Base-by-base conservation (phyloP, 2,797 vertebrate species). In the Nothura maculosa region DNA sequence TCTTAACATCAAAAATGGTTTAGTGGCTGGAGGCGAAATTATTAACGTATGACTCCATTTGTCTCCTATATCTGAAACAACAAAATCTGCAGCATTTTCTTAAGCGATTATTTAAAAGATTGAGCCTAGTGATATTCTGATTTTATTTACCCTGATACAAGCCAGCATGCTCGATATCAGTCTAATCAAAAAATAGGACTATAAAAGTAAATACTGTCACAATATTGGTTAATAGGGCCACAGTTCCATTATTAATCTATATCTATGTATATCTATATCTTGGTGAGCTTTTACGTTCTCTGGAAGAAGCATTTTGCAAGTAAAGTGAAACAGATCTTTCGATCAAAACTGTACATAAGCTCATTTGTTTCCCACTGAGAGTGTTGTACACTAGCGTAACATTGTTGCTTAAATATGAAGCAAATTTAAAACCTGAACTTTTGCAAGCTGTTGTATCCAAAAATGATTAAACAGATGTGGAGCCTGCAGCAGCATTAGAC, bases 381-480 rank as follows among this genome's bases (percentile, higher is more conserved):
- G 10, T 66, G 66, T 79, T 95, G 81, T 89, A 69, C 84, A 50
- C 69, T 78, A 70, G 30, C 82, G 76, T 93, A 93, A 69, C 64
- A 27, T 87, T 60, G 83, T 97, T 97, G 85, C 87, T 96, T 97
- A 96, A 97, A 92, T 95, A 95, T 74, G 87, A 96, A 94, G 94
- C 89, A 97, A 93, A 96, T 96, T 94, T 96, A 93, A 97, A 97
- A 94, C 81, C 93, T 96, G 96, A 97, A 97, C 95, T 97, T 97
- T 89, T 90, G 81, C 96, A 97, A 96, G 96, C 96, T 97, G 91
- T 92, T 96, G 69, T 96, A 93, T 97, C 93, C 70, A 95, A 97
- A 97, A 96, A 94, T 95, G 92, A 97, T 97, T 96, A 97, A 98
- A 97, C 97, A 98, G 97, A 97, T 97, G 97, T 97, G 96, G 94